Conservation (phyloP, 2,797 vertebrate species). For the Danio tinwini region DNA sequence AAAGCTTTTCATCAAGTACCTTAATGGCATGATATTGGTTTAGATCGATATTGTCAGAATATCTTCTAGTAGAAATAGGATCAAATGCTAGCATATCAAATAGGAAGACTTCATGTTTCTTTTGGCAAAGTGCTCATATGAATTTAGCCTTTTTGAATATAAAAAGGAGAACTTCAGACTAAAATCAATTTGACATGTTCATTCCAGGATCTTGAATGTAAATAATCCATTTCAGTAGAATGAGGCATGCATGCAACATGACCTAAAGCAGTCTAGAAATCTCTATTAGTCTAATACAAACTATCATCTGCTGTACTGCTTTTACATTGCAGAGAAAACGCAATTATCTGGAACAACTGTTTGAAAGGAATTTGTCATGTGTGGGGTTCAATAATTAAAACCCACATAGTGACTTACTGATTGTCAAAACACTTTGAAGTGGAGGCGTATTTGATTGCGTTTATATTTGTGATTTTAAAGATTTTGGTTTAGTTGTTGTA, state of each 20-base stretch:
- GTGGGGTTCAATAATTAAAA: neutral
- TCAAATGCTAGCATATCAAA: neutral
- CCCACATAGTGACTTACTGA: neutral
- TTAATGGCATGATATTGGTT: constrained; percentile 2
- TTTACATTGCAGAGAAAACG: neutral
- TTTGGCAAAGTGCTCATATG: neutral
- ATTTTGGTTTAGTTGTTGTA: neutral
- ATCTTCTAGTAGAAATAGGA: neutral
- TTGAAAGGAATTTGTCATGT: neutral
- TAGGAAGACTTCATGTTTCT: neutral
- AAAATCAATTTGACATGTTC: neutral
- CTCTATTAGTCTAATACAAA: too few relatives aligned
- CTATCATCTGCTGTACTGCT: neutral
- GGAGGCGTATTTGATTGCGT: neutral
- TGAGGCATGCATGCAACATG: neutral
- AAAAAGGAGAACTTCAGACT: neutral
- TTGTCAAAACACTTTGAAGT: neutral
- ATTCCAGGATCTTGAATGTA: neutral
- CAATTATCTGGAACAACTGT: neutral
- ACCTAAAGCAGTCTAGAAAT: neutral
- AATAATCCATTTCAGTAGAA: neutral
- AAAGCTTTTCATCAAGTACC: neutral
- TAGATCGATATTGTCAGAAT: neutral
- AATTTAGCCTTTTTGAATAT: constrained; percentile 20
- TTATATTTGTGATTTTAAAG: neutral